Evolutionary conservation across 2,888 invertebrate species (phyloP), one percentile per base, ranked within the genome.

Genomic region (Gymnosoma rotundatum): DNA sequence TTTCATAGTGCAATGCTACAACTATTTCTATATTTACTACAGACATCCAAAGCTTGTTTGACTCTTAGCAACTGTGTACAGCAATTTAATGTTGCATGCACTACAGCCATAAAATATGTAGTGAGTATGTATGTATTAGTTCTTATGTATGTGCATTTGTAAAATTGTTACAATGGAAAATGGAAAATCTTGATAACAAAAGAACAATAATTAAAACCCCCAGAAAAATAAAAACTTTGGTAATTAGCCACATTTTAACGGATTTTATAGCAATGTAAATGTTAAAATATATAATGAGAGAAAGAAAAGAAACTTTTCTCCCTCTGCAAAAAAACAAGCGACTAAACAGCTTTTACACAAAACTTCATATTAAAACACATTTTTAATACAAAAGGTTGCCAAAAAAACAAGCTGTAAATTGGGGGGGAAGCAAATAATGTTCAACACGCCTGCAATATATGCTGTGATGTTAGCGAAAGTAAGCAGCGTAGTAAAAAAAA

Each of bases 221-320:
- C 50, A 32, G 38, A 38, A 86, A 86, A 89, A 87, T 88, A 88
- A 87, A 89, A 90, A 90, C 90, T 90, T 90, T 90, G 82, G 91
- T 90, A 90, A 90, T 90, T 90, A 90, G 90, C 89, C 87, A 88
- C 81, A 88, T 88, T 89, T 88, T 90, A 90, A 90, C 90, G 89
- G 90, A 90, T 90, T 91, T 89, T 83, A 80, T 86, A 86, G 86
- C 86, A 87, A 78, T 64, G 73, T 87, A 86, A 87, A 76, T 72
- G 73, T 42, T 63, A 69, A 75, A 52, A 48, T 66, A 58, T 25
- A 50, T 20, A 60, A 61, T 58, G 36, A 48, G 20, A 16, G 50
- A 63, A 48, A 38, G 21, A 52, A 67, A 64, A 76, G 54, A 63
- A 54, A 76, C 67, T 63, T 56, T 32, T 32, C 32, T 32, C 32